These are phyloP conservation scores for Anoncus sp. DNA, from an alignment of 2,888 invertebrate genomes.

Conservation along the genomic window DNA sequence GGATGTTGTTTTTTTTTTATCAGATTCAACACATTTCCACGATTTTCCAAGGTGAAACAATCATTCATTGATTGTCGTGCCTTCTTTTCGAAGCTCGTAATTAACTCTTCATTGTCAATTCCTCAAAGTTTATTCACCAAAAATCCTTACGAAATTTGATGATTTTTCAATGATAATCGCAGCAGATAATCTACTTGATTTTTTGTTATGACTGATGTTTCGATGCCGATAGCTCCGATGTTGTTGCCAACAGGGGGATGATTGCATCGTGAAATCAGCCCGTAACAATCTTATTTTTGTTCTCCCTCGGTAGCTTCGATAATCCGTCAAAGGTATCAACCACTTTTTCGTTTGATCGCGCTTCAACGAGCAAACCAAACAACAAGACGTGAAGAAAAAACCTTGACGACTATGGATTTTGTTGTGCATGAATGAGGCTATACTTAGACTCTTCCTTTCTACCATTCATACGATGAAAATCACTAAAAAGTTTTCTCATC, in stretches of 20 bases:
- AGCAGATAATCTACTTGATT: neutral
- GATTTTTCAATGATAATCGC: slow-evolving; percentile 8
- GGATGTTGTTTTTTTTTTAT: slow-evolving; percentile 6
- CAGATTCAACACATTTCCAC: slow-evolving; percentile 6
- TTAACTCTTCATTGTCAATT: slow-evolving; percentile 13
- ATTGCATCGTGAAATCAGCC: slow-evolving; percentile 49
- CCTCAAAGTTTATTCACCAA: slow-evolving; percentile 2
- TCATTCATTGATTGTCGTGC: neutral
- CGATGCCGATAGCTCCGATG: slow-evolving; percentile 24
- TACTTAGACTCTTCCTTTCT: slow-evolving; percentile 28
- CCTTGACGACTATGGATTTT: slow-evolving; percentile 22
- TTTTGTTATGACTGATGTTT: neutral
- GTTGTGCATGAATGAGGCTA: slow-evolving; percentile 28
- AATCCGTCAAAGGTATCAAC: slow-evolving; percentile 16
- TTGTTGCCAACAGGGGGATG: slow-evolving; percentile 35
- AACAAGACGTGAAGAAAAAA: neutral
- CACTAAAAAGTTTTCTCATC: slow-evolving; percentile 9
- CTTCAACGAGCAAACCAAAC: neutral
- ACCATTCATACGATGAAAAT: slow-evolving; percentile 7
- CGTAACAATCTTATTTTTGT: slow-evolving; percentile 18
- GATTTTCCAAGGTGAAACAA: neutral
- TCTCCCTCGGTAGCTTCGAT: neutral
- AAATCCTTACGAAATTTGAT: slow-evolving; percentile 4
- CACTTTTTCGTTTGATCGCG: neutral
- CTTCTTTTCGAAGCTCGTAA: neutral